A percentile compares a stretch with the other conserved stretches of the same genome.
These are phyloP conservation scores for Marmota monax DNA, from an alignment of 2,113 vertebrate genomes.

Conservation along the genomic window DNA sequence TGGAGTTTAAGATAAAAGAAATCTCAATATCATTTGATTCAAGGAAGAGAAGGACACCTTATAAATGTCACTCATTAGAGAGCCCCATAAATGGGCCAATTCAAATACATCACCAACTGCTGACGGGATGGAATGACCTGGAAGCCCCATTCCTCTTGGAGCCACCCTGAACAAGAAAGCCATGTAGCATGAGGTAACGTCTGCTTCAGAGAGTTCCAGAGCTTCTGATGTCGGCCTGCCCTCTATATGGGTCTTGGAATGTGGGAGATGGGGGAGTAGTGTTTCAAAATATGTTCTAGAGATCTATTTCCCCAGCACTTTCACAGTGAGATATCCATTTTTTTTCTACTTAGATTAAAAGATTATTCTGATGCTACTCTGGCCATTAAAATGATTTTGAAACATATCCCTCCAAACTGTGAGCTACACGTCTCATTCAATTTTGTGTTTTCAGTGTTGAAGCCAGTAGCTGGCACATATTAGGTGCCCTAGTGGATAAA, in stretches of 20 bases:
- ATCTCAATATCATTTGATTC: slow-evolving; percentile 63
- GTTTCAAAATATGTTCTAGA: slow-evolving; percentile 10
- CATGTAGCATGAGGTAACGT: slow-evolving; percentile 82
- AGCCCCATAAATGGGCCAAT: slow-evolving; percentile 67
- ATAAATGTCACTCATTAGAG: slow-evolving; percentile 73
- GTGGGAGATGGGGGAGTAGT: neutral
- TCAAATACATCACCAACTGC: slow-evolving; percentile 59
- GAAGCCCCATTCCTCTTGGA: slow-evolving; percentile 71
- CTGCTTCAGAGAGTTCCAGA: slow-evolving; percentile 51
- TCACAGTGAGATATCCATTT: neutral
- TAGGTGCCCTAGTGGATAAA: slow-evolving; percentile 10
- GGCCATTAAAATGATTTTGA: slow-evolving; percentile 2
- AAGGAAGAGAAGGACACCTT: slow-evolving; percentile 57
- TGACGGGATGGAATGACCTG: slow-evolving; percentile 66
- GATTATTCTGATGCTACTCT: slow-evolving; percentile 46
- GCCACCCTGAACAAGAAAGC: slow-evolving; percentile 57
- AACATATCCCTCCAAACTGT: neutral
- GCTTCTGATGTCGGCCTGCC: slow-evolving; percentile 54
- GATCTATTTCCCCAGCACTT: neutral
- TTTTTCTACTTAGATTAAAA: neutral
- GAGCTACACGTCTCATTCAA: neutral
- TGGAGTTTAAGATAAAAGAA: slow-evolving; percentile 54
- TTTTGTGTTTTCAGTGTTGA: slow-evolving; percentile 43
- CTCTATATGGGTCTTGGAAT: slow-evolving; percentile 29
- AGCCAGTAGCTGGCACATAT: neutral